Base-by-base conservation (phyloP, 2,113 vertebrate genomes). In the Eptesicus fuscus region DNA sequence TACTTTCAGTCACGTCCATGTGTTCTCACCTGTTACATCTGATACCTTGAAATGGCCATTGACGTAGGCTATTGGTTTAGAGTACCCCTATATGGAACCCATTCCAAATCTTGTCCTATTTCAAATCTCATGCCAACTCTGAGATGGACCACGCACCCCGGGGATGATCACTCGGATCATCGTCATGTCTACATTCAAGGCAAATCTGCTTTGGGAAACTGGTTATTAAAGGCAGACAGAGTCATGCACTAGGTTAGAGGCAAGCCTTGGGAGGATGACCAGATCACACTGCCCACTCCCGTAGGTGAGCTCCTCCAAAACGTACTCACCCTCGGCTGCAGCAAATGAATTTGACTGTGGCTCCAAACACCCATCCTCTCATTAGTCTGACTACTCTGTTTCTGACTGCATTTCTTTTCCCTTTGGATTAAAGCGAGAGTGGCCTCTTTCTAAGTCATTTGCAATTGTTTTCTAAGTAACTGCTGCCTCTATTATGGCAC, bases 401-500 rank as follows among this genome's bases (percentile, higher is more conserved):
- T 97, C 91, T 93, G 95, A 47, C 83, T 28, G 7, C 32, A 85
- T 84, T 93, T 74, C 67, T 37, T 71, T 96, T 63, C 88, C 53
- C 51, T 96, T 87, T 93, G 91, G 93, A 96, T 97, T 97, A 82
- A 96, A 76, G 65, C 95, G 76, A 88, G 40, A 95, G 83, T 97
- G 93, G 92, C 96, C 97, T 96, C 93, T 78, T 96, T 94, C 96
- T 91, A 71, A 90, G 95, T 96, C 78, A 65, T 96, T 96, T 42
- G 90, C 96, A 92, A 90, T 79, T 96, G 47, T 97, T 98, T 98
- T 95, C 74, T 91, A 96, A 96, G 94, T 95, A 96, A 97, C 97
- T 73, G 88, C 96, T 98, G 96, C 97, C 97, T 98, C 85, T 90
- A 47, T 88, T 96, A 96, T 42, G 96, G 96, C 96, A 98, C 93